A percentile compares a stretch with the other conserved stretches of the same genome.
These are phyloP conservation scores for Brachionus koreanus DNA, from an alignment of 1,140 invertebrate genomes.

Conservation along the genomic window DNA sequence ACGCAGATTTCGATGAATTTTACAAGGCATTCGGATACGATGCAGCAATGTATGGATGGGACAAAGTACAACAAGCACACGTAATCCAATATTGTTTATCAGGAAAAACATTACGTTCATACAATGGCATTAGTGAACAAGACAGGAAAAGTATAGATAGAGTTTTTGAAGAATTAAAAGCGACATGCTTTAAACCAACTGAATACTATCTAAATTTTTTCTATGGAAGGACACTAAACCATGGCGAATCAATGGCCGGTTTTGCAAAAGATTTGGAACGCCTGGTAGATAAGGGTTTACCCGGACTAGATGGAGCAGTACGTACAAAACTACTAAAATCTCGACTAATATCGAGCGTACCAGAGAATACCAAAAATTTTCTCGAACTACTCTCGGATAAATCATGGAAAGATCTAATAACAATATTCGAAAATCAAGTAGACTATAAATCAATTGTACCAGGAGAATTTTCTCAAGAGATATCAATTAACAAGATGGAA, in stretches of 20 bases:
- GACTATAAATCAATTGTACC: not conserved
- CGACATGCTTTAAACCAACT: not conserved
- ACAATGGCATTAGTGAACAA: too few relatives aligned
- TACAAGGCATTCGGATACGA: too few relatives aligned
- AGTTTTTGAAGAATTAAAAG: not conserved
- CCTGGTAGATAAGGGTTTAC: not conserved
- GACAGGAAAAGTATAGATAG: too few relatives aligned
- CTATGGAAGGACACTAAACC: not conserved
- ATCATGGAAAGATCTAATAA: not conserved
- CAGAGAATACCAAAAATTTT: not conserved
- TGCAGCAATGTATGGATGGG: too few relatives aligned
- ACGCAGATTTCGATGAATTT: too few relatives aligned
- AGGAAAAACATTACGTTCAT: too few relatives aligned
- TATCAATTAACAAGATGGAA: not conserved
- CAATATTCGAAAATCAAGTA: not conserved
- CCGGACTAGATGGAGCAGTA: not conserved
- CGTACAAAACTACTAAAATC: not conserved
- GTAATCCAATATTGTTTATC: too few relatives aligned
- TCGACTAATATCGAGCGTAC: not conserved
- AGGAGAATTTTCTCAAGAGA: not conserved
- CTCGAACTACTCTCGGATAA: not conserved
- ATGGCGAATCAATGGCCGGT: not conserved
- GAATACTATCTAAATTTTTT: not conserved
- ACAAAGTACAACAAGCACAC: too few relatives aligned
- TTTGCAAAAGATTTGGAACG: not conserved